Evolutionary conservation across 2,113 vertebrate species (phyloP).

Genomic region (Zootoca vivipara): DNA sequence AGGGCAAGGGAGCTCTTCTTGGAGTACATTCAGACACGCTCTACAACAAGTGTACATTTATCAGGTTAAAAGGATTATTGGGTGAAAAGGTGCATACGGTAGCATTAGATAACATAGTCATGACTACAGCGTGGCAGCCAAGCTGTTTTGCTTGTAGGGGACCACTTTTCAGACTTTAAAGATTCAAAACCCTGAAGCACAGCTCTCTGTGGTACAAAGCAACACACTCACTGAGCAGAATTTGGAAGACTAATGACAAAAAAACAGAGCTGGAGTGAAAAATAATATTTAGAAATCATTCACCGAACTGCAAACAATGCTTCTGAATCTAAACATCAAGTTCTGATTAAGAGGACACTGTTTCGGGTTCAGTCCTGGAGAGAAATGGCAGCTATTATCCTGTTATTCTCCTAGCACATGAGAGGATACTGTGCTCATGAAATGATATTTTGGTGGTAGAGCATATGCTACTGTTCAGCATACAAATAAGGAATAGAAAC

Average conservation of each 20-base stretch:
- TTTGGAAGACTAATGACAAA: background rate
- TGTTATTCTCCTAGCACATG: fast-evolving
- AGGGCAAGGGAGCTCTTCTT: background rate
- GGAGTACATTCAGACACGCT: background rate
- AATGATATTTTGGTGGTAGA: background rate
- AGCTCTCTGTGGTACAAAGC: background rate
- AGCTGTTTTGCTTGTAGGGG: background rate
- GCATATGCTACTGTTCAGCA: fast-evolving
- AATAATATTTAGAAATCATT: background rate
- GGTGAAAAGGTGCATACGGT: background rate
- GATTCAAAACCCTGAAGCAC: constrained; percentile 11
- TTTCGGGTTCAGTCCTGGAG: background rate
- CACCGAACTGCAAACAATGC: background rate
- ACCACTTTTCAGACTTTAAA: background rate
- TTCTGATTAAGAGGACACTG: background rate
- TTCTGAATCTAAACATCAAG: background rate
- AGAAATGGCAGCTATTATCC: fast-evolving
- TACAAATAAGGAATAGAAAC: background rate
- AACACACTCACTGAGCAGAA: fast-evolving
- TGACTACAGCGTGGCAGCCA: background rate
- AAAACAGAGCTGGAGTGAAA: background rate
- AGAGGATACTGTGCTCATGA: fast-evolving
- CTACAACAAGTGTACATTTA: background rate
- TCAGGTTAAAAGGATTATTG: background rate
- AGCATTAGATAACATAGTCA: background rate